Evolutionary conservation across 2,797 vertebrate species (phyloP), one percentile per base, ranked within the genome.

Genomic region (Chiroxiphia lanceolata): DNA sequence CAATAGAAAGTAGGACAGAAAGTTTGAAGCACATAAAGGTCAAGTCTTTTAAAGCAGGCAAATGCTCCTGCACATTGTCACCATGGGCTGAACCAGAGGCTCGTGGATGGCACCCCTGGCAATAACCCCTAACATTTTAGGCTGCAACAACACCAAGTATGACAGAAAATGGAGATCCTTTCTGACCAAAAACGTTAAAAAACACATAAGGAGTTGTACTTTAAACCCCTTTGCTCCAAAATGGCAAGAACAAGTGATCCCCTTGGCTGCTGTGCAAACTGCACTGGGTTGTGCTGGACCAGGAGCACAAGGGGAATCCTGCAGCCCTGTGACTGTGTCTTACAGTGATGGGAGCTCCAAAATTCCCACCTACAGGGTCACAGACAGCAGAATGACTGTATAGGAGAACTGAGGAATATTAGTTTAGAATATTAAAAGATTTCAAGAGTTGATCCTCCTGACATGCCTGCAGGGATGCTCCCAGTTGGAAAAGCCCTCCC

Each of bases 241-340:
- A 1, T 1, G 3, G 21, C 8, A 10, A 42, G 36, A 54, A 15
- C 33, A 38, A 61, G 63, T 3, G 38, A 33, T 7, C 3, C 17
- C 48, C 47, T 47, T 15, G 31, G 5, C 34, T 15, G 36, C 0
- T 4, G 38, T 11, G 17, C 68, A 33, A 53, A 45, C 25, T 31
- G 38, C 21, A 15, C 3, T 6, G 48, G 19, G 61, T 4, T 56
- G 75, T 8, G 5, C 38, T 9, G 31, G 57, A 7, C 11, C 40
- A 67, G 29, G 11, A 45, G n/a, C 45, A 10, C 15, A 27, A 47
- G 8, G 9, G 8, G 34, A 38, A 8, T 4, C 48, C 67, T 53
- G 53, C 68, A 57, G 10, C 53, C 44, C 27, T 0, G 0, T 4
- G 31, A 20, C 68, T 18, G 16, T 18, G 27, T 3, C 59, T 9